Base-by-base conservation (phyloP, 1,140 invertebrate species). In the Heterodera carotae region DNA sequence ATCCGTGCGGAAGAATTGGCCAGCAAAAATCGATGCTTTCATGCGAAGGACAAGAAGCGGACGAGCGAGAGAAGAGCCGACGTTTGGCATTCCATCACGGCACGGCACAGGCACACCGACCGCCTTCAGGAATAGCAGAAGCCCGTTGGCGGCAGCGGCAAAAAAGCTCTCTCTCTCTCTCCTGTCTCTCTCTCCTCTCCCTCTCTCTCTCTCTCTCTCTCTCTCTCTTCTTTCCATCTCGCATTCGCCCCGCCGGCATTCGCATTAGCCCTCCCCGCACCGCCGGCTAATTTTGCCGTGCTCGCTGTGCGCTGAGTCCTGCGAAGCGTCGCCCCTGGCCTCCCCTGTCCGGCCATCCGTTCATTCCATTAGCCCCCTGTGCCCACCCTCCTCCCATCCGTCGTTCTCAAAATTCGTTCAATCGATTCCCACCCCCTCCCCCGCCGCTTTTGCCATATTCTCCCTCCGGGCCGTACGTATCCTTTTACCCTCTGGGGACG, bases 291-390 rank as follows among this genome's bases (percentile, higher is more conserved):
- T 56, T 56, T 56, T 56, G 48, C 48, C 22, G 22, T 56, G 48
- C 48, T 56, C 48, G 22, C 22, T 56, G 48, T 15, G 48, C 48
- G 48, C 39, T 53, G 48, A 53, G 48, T 22, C 48, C 15, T 53
- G 12, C 48, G 48, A 53, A 53, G 48, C 48, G 12, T 18, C 48
- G 12, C 48, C 48, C 48, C 48, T 18, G 12, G 12, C 48, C 48
- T 15, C 48, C 15, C 48, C 48, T 18, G 4, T 4, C 4, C 48
- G 18, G 12, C 48, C 48, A 18, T 22, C 48, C 62, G 62, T 66
- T 66, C 62, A 66, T 66, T 66, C 62, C 62, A 66, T 66, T 66
- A 66, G 62, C 62, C 62, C 62, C 62, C 25, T 8, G n/a, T n/a
- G n/a, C 62, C 62, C 62, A 12, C 15, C 1, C 18, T 18, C 48